Base-by-base conservation (phyloP, 2,797 vertebrate genomes). In the Micropoecilia bifurca region DNA sequence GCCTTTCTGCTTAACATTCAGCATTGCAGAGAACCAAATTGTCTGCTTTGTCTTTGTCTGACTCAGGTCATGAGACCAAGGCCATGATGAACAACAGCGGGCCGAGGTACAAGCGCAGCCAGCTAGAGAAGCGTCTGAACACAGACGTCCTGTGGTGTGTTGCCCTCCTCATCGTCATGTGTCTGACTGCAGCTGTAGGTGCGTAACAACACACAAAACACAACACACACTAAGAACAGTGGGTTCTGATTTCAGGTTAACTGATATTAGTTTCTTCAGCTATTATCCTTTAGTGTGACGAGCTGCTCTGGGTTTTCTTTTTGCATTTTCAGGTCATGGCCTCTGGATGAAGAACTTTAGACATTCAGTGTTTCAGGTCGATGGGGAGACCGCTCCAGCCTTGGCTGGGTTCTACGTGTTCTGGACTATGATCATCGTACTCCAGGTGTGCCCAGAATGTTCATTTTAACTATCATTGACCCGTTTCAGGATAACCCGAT, bases 351-450 rank as follows among this genome's bases (percentile, higher is more conserved):
- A 85, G 50, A 89, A 77, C 39, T 91, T 96, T 80, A 89, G 93
- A 80, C 75, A 96, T 66, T 86, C 96, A 0, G 74, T 97, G 74
- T 98, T 96, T 89, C 92, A 95, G 78, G 92, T 97, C 3, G 95
- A 95, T 22, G 90, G 91, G 46, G 96, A 36, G 0, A 89, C 84
- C 1, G 84, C 95, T 57, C 96, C 98, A 48, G 22, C 83, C 0
- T 75, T 98, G 80, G 96, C 96, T 75, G 97, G 94, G 3, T 99
- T 99, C 91, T 97, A 97, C 75, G 96, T 97, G 90, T 99, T 99
- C 91, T 99, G 97, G 98, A 99, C 98, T 0, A 99, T 99, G 98
- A 97, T 99, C 76, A 99, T 99, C 90, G 95, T 99, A 61, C 89
- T 99, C 48, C 98, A 99, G 98, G 98, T 99, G 96, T 16, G 5